phyloP scores from a whole-genome alignment of 2,113 vertebrate species.

The Ascaphus truei region DNA sequence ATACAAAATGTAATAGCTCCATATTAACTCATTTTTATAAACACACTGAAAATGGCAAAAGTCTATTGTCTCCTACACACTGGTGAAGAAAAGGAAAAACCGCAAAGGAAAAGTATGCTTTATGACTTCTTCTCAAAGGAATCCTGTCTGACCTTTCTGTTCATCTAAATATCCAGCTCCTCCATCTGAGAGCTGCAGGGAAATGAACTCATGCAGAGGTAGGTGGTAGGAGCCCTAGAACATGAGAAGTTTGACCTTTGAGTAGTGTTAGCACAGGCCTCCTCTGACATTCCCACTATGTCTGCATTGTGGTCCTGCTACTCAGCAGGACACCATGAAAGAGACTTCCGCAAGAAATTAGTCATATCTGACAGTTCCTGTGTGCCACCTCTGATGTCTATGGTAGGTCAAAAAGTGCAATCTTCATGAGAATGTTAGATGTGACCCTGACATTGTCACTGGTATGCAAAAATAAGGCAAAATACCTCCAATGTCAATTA shows the following conservation, averaged over 20 bases:
- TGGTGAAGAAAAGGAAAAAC: slow-evolving; percentile 2
- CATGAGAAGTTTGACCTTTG: neutral
- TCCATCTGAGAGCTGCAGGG: neutral
- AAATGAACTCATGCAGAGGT: too few relatives aligned
- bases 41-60: slow-evolving; percentile 7
- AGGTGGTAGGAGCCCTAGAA: neutral
- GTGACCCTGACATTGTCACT: too few relatives aligned
- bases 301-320: neutral
- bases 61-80: slow-evolving; percentile 1
- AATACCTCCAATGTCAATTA: too few relatives aligned
- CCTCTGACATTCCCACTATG: neutral
- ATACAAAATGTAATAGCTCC: slow-evolving; percentile 26
- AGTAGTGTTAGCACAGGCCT: neutral
- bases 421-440: too few relatives aligned
- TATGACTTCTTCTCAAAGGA: slow-evolving; percentile 2
- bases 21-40: slow-evolving; percentile 32
- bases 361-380: neutral
- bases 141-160: slow-evolving; percentile 23
- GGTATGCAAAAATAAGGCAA: too few relatives aligned
- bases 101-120: neutral
- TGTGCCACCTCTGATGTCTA: neutral
- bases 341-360: neutral
- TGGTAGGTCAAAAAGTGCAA: too few relatives aligned
- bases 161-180: slow-evolving; percentile 7
- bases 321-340: slow-evolving; percentile 9